phyloP scores from a whole-genome alignment of 2,797 vertebrate genomes.

The Pseudocheirus occidentalis region DNA sequence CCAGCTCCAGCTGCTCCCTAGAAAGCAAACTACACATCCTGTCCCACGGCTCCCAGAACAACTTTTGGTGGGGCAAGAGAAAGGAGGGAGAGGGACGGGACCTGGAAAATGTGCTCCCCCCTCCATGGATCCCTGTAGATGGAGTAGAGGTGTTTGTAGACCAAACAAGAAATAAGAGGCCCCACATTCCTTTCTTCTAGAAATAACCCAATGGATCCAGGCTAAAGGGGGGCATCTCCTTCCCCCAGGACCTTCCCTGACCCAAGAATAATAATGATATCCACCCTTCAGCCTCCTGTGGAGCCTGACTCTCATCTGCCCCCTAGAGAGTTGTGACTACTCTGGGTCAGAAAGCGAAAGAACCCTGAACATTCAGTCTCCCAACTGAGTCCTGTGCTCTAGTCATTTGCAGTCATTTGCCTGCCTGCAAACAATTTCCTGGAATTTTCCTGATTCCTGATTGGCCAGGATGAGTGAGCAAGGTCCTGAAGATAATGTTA shows the following conservation, averaged over 20 bases:
- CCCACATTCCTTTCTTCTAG: neutral
- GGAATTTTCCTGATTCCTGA: neutral
- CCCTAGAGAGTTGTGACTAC: neutral
- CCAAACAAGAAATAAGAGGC: neutral
- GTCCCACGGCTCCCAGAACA: slow-evolving; percentile 77
- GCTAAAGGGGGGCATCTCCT: neutral
- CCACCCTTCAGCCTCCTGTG: neutral
- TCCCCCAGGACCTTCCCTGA: neutral
- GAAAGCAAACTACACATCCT: slow-evolving; percentile 74
- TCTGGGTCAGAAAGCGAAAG: neutral
- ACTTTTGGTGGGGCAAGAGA: slow-evolving; percentile 79
- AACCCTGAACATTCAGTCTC: neutral
- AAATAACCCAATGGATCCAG: neutral
- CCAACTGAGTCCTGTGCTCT: neutral
- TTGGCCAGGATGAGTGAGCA: neutral
- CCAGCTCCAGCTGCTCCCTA: neutral
- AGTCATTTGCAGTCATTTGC: neutral
- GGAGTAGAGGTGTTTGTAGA: neutral
- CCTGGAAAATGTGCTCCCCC: slow-evolving; percentile 54
- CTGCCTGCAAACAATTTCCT: neutral
- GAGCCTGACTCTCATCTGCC: neutral
- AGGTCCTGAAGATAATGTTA: neutral
- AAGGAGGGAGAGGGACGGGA: slow-evolving; percentile 39
- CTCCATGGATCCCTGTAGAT: neutral
- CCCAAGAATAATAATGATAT: neutral